phyloP scores from a whole-genome alignment of 2,113 vertebrate species.

The Lethenteron reissneri region DNA sequence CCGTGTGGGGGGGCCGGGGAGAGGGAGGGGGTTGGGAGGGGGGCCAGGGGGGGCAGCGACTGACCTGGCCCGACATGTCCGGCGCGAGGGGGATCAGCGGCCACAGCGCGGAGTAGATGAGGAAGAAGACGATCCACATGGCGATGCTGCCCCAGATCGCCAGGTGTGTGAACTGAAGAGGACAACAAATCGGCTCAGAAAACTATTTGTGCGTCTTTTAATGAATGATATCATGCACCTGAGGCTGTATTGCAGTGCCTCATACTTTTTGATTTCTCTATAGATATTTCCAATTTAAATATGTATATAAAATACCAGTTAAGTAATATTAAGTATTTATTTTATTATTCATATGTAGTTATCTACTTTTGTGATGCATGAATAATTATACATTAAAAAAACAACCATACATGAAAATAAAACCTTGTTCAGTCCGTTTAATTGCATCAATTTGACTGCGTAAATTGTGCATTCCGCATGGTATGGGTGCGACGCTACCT shows the following conservation, averaged over 20 bases:
- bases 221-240: no score
- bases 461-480: no score
- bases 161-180: slow-evolving; percentile 72
- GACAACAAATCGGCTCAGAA: slow-evolving; percentile 7
- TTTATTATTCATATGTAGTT: no score
- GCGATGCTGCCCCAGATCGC: slow-evolving; percentile 95
- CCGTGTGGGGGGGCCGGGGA: no score
- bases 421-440: neutral
- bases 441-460: no score
- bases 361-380: neutral
- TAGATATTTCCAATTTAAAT: no score
- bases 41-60: neutral
- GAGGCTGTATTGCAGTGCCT: no score
- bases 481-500: slow-evolving; percentile 27
- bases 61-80: slow-evolving; percentile 98
- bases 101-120: slow-evolving; percentile 84
- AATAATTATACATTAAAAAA: neutral
- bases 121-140: slow-evolving; percentile 88
- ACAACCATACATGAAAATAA: neutral
- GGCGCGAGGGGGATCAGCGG: slow-evolving; percentile 73
- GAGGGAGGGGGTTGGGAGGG: no score
- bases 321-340: no score
- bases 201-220: neutral
- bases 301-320: no score
- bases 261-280: no score